Evolutionary conservation across 2,113 vertebrate species (phyloP), one percentile per base, ranked within the genome.

Genomic region (Neodon shergylaensis): DNA sequence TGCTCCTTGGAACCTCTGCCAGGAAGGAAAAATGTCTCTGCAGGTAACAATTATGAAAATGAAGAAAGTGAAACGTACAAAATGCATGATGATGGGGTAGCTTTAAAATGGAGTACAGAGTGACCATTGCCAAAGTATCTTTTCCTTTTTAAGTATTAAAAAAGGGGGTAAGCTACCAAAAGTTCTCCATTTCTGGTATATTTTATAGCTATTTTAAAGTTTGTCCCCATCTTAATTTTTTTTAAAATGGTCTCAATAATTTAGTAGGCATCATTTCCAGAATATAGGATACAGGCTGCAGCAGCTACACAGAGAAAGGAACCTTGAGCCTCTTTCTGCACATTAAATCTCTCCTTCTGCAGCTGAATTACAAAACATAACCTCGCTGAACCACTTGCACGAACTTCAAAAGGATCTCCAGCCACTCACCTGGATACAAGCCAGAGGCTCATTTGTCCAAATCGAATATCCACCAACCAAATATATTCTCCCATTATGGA

Each of bases 391-490:
- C 97, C 82, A 88, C 65, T 94, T 83, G 93, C 93, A 95, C 73
- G 94, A 79, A 96, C 96, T 97, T 98, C 94, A 97, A 98, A 98
- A 96, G 89, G 94, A 97, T 97, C 84, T 86, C 94, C 61, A 93
- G 92, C 97, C 61, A 88, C 99, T 98, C 98, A 99, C 99, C 99
- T 99, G 99, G 98, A 99, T 99, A 98, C 99, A 99, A 39, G 99
- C 99, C 98, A 99, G 98, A 94, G 99, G 99, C 98, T 99, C 99
- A 92, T 99, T 99, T 97, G 99, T 99, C 99, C 99, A 99, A 98
- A 99, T 99, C 12, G 99, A 99, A 98, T 99, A 99, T 94, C 99
- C 99, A 93, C 99, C 99, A 91, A 99, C 99, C 98, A 99, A 99
- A 98, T 99, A 99, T 98, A 99, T 99, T 98, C 99, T 99, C 97